Base-by-base conservation (phyloP, 1,140 invertebrate genomes). In the Drosophila pseudoananassae region DNA sequence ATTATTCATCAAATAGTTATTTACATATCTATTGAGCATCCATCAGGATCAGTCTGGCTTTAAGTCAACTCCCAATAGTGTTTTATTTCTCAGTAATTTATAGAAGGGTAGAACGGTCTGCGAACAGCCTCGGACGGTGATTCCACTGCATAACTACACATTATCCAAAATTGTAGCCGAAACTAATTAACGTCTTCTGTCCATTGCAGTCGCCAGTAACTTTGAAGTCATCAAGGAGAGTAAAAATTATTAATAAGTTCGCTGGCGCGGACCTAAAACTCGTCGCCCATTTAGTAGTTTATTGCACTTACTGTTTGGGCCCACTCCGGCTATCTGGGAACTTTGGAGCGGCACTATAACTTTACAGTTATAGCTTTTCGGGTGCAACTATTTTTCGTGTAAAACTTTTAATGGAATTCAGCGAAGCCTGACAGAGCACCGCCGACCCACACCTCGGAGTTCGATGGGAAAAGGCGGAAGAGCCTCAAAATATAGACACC, bases 351-450 rank as follows among this genome's bases (percentile, higher is more conserved):
- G 78, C 80, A 85, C 82, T 85, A 87, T 85, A 88, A 82, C 68
- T 87, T 87, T 72, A 78, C 82, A 87, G 82, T 87, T 87, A 87
- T 87, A 87, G 83, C 82, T 88, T 87, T 85, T 87, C 78, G 82
- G 82, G 83, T 82, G 82, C 82, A 87, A 87, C 84, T 88, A 88
- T 87, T 87, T 83, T 87, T 88, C 76, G 84, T 87, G 79, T 83
- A 87, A 87, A 87, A 88, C 83, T 87, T 87, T 87, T 87, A 87
- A 87, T 87, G 83, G 83, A 87, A 88, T 87, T 83, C 84, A 76
- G 71, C 73, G 70, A 82, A 74, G 77, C 81, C 59, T 46, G 52
- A 46, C 69, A 45, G 46, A 23, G 52, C 29, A 29, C 14, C 6
- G 12, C 64, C 46, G 25, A 12, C 14, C 64, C 3, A 27, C 59